These are phyloP conservation scores for Emydocephalus ijimae DNA, from an alignment of 2,113 vertebrate genomes.

Conservation along the genomic window DNA sequence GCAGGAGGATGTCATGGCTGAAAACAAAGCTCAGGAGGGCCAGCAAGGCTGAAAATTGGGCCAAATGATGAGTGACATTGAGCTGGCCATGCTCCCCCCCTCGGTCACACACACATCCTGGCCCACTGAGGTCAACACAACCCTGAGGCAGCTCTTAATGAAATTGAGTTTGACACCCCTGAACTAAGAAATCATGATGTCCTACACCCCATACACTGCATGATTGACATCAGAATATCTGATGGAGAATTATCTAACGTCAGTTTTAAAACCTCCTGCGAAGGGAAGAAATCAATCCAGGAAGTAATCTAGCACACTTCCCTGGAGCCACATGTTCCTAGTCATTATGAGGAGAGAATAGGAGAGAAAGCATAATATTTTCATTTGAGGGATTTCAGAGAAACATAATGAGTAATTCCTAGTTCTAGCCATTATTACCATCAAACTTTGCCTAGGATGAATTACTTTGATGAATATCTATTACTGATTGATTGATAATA, in stretches of 20 bases:
- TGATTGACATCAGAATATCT: neutral
- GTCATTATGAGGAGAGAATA: neutral
- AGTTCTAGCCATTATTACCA: neutral
- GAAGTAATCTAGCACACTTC: neutral
- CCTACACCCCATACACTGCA: neutral
- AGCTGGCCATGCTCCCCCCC: too few species aligned
- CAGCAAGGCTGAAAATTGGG: too few species aligned
- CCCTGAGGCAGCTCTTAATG: too few species aligned
- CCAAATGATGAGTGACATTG: too few species aligned
- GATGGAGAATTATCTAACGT: neutral
- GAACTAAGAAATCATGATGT: neutral
- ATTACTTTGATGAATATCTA: neutral
- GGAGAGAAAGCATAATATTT: neutral
- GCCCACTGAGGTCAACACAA: too few species aligned
- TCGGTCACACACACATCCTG: too few species aligned
- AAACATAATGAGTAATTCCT: neutral
- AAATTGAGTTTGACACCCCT: too few species aligned
- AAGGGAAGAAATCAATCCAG: neutral
- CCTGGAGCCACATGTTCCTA: neutral
- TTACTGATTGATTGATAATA: neutral
- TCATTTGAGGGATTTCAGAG: neutral
- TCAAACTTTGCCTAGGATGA: neutral
- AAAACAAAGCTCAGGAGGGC: too few species aligned
- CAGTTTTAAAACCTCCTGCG: neutral
- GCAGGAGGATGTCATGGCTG: too few species aligned